Percentiles rank a stretch among this genome's conserved stretches.
phyloP scores from a whole-genome alignment of 2,888 invertebrate species.

The Aporophyla nigra region DNA sequence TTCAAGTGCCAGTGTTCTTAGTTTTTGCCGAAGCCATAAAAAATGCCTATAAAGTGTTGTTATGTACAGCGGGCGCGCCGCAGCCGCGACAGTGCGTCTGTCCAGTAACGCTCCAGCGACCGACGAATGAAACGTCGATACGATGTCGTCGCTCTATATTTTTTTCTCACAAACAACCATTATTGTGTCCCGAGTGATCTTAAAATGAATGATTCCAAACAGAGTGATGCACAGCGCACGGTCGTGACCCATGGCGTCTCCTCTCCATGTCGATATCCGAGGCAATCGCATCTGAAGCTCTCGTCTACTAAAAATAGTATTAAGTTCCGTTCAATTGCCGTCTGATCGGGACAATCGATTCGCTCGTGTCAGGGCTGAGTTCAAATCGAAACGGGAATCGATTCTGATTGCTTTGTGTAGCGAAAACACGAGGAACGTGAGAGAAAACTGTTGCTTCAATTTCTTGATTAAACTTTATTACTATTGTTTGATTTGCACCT shows the following conservation, averaged over 20 bases:
- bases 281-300: slow-evolving; percentile 53
- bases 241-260: slow-evolving; percentile 41
- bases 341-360: slow-evolving; percentile 64
- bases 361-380: slow-evolving; percentile 53
- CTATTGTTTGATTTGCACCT: slow-evolving; percentile 26
- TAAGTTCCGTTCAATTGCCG: slow-evolving; percentile 61
- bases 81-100: slow-evolving; percentile 77
- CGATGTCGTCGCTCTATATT: slow-evolving; percentile 72
- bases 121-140: slow-evolving; percentile 82
- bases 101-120: slow-evolving; percentile 76
- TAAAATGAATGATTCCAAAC: slow-evolving; percentile 40
- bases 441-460: slow-evolving; percentile 59
- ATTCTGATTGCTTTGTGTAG: slow-evolving; percentile 57
- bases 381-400: slow-evolving; percentile 51
- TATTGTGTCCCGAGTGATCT: slow-evolving; percentile 56
- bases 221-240: slow-evolving; percentile 46
- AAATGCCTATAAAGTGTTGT: slow-evolving; percentile 81
- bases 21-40: slow-evolving; percentile 80
- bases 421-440: slow-evolving; percentile 49
- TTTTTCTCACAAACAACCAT: slow-evolving; percentile 64
- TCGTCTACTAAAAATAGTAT: slow-evolving; percentile 64
- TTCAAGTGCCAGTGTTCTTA: slow-evolving; percentile 76
- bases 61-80: slow-evolving; percentile 74
- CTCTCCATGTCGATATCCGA: slow-evolving; percentile 45
- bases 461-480: slow-evolving; percentile 41